Conservation (phyloP, 2,888 invertebrate genomes). For the Thera obeliscata region DNA sequence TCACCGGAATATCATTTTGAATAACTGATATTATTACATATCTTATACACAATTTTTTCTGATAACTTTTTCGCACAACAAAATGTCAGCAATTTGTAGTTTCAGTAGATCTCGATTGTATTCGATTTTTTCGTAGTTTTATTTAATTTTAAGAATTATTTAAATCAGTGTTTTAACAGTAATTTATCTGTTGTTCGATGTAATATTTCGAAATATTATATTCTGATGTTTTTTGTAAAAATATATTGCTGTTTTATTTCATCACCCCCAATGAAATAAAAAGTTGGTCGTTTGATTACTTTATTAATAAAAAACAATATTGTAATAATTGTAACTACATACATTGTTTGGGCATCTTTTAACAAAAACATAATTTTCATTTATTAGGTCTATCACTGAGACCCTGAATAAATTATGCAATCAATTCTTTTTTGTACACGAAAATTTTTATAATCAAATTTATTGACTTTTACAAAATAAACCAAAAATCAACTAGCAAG, state of each 20-base stretch:
- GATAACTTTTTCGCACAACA: slow-evolving; percentile 69
- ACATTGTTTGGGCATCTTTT: no score
- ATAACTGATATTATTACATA: slow-evolving; percentile 62
- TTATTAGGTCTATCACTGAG: no score
- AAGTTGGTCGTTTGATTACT: background rate
- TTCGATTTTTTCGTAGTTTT: slow-evolving; percentile 14
- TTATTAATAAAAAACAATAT: background rate
- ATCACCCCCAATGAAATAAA: no score
- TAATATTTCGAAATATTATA: slow-evolving; percentile 77
- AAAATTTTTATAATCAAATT: no score
- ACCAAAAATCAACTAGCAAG: background rate
- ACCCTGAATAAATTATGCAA: no score
- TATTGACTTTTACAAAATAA: no score
- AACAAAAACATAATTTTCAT: no score
- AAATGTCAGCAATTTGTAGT: slow-evolving; percentile 36
- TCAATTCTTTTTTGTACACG: no score
- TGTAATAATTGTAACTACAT: background rate
- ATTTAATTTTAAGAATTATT: slow-evolving; percentile 34
- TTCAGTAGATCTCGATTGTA: slow-evolving; percentile 4
- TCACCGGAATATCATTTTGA: slow-evolving; percentile 67
- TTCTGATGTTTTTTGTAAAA: slow-evolving; percentile 79
- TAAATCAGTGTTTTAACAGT: slow-evolving; percentile 39
- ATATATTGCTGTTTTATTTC: slow-evolving; percentile 59
- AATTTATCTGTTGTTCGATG: slow-evolving; percentile 67
- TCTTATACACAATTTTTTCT: slow-evolving; percentile 68